Base-by-base conservation (phyloP, 2,888 invertebrate genomes). In the Malacosoma neustria region DNA sequence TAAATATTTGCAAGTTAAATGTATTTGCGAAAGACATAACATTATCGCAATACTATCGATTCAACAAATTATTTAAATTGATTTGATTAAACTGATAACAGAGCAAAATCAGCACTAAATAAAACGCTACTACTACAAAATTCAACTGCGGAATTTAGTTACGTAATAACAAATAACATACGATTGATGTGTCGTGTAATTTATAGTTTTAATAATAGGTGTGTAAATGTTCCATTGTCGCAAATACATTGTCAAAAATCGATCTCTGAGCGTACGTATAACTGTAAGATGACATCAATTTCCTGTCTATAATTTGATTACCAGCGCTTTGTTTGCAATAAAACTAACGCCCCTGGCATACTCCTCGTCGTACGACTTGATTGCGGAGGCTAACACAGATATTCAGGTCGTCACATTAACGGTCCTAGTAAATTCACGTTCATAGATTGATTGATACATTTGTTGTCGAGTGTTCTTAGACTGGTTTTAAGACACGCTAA, bases 341-440 rank as follows among this genome's bases (percentile, higher is more conserved):
- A 50, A 55, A 54, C 43, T 43, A 41, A 51, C 45, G 54, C 41
- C 52, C 22, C 22, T 9, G 9, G 22, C 29, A 29, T 11, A 15
- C 22, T 29, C n/a, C 29, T 13, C 34, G 15, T 33, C 13, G 15
- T 39, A 11, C 11, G 33, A n/a, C 14, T 15, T 31, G 13, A 22
- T 22, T 15, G 32, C 34, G 35, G 36, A 35, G 39, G 47, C 43
- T 36, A 48, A 45, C 42, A 46, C 50, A 54, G 56, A 58, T 52
- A 70, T 68, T 69, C 57, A 49, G 68, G 70, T 68, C 67, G 54
- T 51, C 61, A 67, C 64, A 71, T 60, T 77, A 79, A 80, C 77
- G 71, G 79, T 22, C 9, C 9, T 7, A n/a, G n/a, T n/a, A 22
- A 22, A 22, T 22, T n/a, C n/a, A n/a, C n/a, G n/a, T n/a, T 77